Base-by-base conservation (phyloP, 1,140 invertebrate genomes). In the Plodia interpunctella region DNA sequence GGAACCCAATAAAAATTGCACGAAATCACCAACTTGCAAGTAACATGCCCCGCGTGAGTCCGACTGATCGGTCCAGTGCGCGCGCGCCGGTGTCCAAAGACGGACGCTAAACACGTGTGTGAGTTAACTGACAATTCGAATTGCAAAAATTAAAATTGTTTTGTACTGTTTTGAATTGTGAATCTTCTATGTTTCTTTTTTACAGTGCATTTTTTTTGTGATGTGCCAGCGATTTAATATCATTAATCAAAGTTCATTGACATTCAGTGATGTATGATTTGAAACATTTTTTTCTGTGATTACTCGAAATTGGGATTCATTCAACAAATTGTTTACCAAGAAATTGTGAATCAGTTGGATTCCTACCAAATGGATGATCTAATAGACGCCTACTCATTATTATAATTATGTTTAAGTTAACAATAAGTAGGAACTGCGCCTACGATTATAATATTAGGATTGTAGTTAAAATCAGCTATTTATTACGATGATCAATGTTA, bases 1-100 rank as follows among this genome's bases (percentile, higher is more conserved):
- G 59, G 60, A 67, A 58, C 60, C 62, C 65, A 71, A 75, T 72
- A 80, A 78, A 75, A 79, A 76, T 65, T 60, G 61, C 65, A 62
- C 57, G 60, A 77, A 75, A 72, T 74, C 60, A 70, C 72, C 20
- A 53, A 53, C 19, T 72, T 73, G 68, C 65, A 77, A 74, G 74
- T 76, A 32, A 44, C 38, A 15, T 44, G 38, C 38, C 38, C 38
- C 0, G 38, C 4, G 77, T 66, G 70, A 78, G 76, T 78, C 76
- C 76, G 77, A 70, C 57, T 58, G 60, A 53, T 58, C 6, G 21
- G 20, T 53, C 51, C 51, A 53, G 51, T 53, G 51, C 20, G 51
- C 51, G 13, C 8, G 20, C 51, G 51, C 19, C 19, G 18, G 21
- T 21, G 19, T 53, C 21, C 20, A 25, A 25, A 53, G n/a, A 25